Evolutionary conservation across 2,797 vertebrate species (phyloP).

Genomic region (Dendrocincla tyrannina): DNA sequence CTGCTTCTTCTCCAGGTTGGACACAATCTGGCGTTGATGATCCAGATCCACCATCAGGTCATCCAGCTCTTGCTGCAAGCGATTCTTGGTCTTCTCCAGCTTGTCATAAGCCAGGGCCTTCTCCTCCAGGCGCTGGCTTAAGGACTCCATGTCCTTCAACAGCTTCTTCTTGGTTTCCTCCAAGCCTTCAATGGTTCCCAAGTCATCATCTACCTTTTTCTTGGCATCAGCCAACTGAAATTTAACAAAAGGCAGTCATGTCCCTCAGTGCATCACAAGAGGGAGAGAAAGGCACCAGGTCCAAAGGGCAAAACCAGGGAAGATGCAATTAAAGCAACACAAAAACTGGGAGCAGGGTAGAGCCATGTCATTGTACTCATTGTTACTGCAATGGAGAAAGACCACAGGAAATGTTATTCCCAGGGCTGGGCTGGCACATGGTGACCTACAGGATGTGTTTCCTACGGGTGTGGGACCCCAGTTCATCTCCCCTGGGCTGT

Average conservation of each 20-base stretch:
- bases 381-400: background rate
- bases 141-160: constrained; percentile 88
- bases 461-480: background rate
- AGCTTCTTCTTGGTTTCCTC: constrained; percentile 94
- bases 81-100: constrained; percentile 94
- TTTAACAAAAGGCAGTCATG: background rate
- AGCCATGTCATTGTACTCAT: background rate
- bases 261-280: fast-evolving
- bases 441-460: fast-evolving
- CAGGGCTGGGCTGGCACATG: fast-evolving
- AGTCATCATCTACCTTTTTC: constrained; percentile 95
- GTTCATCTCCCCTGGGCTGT: fast-evolving
- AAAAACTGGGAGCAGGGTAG: background rate
- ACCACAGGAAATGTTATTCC: background rate
- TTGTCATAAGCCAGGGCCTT: constrained; percentile 90
- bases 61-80: constrained; percentile 93
- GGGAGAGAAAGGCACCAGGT: background rate
- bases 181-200: constrained; percentile 90
- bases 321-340: background rate
- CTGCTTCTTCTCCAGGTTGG: constrained; percentile 95
- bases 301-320: background rate
- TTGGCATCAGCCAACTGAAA: constrained; percentile 88
- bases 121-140: constrained; percentile 89
- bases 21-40: constrained; percentile 92
- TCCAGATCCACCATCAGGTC: constrained; percentile 92